These are phyloP conservation scores for Cheilinus undulatus DNA, from an alignment of 2,113 vertebrate genomes.

Conservation along the genomic window DNA sequence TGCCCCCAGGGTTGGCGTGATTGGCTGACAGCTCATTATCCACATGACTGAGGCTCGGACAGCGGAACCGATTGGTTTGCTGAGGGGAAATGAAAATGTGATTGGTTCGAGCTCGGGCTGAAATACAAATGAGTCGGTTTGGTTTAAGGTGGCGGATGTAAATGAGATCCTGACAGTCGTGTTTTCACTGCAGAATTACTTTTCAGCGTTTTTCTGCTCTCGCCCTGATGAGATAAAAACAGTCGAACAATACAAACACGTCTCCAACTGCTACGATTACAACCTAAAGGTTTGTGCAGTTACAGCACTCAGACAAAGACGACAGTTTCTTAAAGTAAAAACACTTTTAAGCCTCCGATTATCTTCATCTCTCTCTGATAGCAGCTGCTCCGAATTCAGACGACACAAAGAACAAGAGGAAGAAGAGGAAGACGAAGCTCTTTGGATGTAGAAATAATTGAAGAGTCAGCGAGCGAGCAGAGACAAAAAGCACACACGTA, in stretches of 20 bases:
- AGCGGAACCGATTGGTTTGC: slow-evolving; percentile 63
- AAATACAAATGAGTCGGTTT: slow-evolving; percentile 49
- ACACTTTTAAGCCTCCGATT: too few species aligned
- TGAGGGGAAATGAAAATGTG: slow-evolving; percentile 34
- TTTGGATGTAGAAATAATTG: slow-evolving; percentile 21
- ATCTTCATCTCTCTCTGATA: slow-evolving; percentile 31
- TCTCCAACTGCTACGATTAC: not conserved
- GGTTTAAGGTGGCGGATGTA: slow-evolving; percentile 30
- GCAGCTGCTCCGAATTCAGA: slow-evolving; percentile 43
- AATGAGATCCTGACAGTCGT: not conserved
- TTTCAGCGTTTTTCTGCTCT: not conserved
- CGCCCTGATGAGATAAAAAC: not conserved
- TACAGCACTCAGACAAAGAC: not conserved
- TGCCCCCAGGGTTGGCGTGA: slow-evolving; percentile 26
- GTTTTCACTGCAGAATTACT: not conserved
- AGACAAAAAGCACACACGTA: not conserved
- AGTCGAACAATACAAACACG: not conserved
- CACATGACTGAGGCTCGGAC: slow-evolving; percentile 38
- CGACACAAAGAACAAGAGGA: not conserved
- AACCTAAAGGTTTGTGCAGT: not conserved
- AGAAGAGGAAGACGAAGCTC: not conserved
- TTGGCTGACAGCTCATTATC: slow-evolving; percentile 64
- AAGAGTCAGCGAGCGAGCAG: not conserved
- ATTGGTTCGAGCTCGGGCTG: slow-evolving; percentile 36
- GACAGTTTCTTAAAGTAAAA: too few species aligned